Conservation (phyloP, 2,888 invertebrate genomes). For the Erynnis tages region DNA sequence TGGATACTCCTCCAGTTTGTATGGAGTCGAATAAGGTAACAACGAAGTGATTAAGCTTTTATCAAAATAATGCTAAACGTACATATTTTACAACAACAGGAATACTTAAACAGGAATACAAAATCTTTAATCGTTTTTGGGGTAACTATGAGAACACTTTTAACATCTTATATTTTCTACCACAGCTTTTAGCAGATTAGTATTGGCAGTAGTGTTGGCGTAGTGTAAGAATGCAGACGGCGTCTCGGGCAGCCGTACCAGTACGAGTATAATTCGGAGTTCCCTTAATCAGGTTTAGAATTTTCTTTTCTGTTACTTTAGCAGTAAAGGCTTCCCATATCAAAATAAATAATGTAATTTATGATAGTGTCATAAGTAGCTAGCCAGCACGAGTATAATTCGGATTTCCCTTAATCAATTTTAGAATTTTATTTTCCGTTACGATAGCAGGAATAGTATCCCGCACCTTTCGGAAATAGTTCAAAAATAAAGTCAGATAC, state of each 20-base stretch:
- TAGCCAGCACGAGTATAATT: slow-evolving; percentile 2
- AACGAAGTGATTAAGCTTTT: too few relatives aligned
- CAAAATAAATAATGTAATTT: too few relatives aligned
- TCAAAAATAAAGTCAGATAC: too few relatives aligned
- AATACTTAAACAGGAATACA: too few relatives aligned
- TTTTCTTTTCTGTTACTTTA: not conserved
- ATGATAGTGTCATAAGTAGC: too few relatives aligned
- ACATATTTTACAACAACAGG: too few relatives aligned
- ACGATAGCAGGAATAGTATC: not conserved
- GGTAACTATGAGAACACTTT: too few relatives aligned
- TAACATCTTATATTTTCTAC: too few relatives aligned
- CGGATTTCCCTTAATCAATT: not conserved
- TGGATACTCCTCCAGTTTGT: too few relatives aligned
- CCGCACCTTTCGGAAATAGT: too few relatives aligned
- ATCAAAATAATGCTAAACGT: too few relatives aligned
- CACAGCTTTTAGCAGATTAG: slow-evolving; percentile 14
- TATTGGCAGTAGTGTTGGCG: slow-evolving; percentile 35
- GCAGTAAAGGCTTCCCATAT: not conserved
- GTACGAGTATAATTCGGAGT: slow-evolving; percentile 4
- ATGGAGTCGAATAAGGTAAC: too few relatives aligned
- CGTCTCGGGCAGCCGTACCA: not conserved
- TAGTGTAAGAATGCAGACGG: slow-evolving; percentile 26
- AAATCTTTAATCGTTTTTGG: not conserved
- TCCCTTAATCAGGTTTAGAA: not conserved
- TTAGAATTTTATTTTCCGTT: not conserved